phyloP scores from a whole-genome alignment of 1,140 invertebrate genomes.

The Subanguina moxae region DNA sequence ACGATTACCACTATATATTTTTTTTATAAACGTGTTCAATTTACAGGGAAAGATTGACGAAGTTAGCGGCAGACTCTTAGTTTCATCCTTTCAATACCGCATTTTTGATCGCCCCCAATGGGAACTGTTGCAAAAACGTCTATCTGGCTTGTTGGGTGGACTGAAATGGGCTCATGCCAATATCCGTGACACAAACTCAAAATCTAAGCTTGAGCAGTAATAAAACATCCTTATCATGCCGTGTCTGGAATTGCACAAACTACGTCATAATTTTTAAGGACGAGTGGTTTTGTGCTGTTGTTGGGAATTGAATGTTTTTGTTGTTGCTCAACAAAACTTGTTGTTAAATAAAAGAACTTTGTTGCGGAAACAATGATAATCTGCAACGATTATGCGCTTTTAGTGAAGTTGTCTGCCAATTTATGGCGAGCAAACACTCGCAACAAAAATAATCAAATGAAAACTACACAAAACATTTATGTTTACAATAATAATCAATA shows the following conservation, averaged over 20 bases:
- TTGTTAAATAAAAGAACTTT: not conserved
- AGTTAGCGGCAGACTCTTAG: slow-evolving; percentile 36
- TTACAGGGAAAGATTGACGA: slow-evolving; percentile 58
- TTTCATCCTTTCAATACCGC: slow-evolving; percentile 50
- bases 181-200: slow-evolving; percentile 20
- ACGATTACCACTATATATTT: no score
- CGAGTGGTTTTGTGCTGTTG: no score
- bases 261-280: no score
- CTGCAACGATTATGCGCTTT: no score
- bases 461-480: not conserved
- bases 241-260: no score
- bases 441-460: slow-evolving; percentile 9
- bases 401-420: no score
- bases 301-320: not conserved
- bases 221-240: no score
- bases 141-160: slow-evolving; percentile 34
- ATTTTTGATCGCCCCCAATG: slow-evolving; percentile 51
- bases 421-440: not conserved
- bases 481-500: not conserved
- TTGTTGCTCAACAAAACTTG: not conserved
- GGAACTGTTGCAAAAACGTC: slow-evolving; percentile 46
- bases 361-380: not conserved
- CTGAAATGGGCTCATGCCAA: slow-evolving; percentile 44
- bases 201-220: no score
- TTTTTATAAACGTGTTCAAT: not conserved